Base-by-base conservation (phyloP, 2,797 vertebrate species). In the Melanotaenia pygmaea region DNA sequence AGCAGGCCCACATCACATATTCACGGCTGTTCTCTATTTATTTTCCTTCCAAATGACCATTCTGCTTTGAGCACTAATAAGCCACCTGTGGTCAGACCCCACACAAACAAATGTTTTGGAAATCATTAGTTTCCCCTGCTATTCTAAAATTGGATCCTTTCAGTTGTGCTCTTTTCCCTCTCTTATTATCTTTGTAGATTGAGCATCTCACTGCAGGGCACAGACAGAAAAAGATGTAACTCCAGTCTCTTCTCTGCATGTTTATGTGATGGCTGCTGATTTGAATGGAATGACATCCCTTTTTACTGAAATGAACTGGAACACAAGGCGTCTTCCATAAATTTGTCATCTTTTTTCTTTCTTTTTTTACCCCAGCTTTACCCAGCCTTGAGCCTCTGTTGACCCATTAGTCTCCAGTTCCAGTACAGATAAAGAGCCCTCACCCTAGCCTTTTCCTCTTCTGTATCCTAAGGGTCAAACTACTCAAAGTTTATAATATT, bases 341-440 rank as follows among this genome's bases (percentile, higher is more conserved):
- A 79, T 64, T n/a, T 57, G 26, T 34, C 62, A 37, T 73, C 43
- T 72, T 62, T 24, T 30, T 30, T 30, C 1, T 30, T 30, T 30
- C 28, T 58, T 54, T 61, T 67, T 62, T 34, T 34, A 34, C 38
- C 40, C 30, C 47, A 70, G 63, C 16, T 4, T 65, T 24, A 8
- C 61, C 64, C 84, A 89, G 91, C 81, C 82, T 59, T 43, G 45
- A 86, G 77, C 76, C 67, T 71, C 34, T 54, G 76, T 74, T 85
- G 86, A 90, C 87, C 90, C 76, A 38, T 76, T 66, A 54, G 76
- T 70, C 76, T 83, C 62, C 26, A 13, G 51, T 85, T 76, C 81
- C 79, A 74, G 74, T 59, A 28, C 65, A 81, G 86, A 90, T 89
- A 89, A 87, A 82, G 74, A 72, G 74, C 56, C 72, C 76, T 77